Evolutionary conservation across 2,797 vertebrate genomes (phyloP).

Genomic region (Mastacembelus armatus): DNA sequence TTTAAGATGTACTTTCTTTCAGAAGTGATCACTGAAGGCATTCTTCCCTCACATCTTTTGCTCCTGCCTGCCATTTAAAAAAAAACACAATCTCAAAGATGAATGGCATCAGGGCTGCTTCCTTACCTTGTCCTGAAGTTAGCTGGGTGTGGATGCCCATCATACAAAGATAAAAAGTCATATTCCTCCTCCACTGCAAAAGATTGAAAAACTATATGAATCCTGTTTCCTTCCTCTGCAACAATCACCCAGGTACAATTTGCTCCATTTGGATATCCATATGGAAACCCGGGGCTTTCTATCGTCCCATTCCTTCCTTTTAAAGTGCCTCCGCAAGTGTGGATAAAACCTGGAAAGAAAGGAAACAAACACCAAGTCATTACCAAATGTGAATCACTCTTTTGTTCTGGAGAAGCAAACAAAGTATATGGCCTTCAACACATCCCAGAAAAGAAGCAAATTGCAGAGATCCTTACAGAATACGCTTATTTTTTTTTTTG

Average conservation of each 20-base stretch:
- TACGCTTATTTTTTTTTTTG: conserved; percentile 17
- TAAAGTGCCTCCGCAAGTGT: conserved; percentile 97
- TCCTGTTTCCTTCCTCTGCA: conserved; percentile 95
- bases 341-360: conserved; percentile 91
- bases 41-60: conserved; percentile 23
- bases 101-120: conserved; percentile 13
- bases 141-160: conserved; percentile 95
- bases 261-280: conserved; percentile 99
- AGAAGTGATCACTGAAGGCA: conserved; percentile 47
- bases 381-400: conserved; percentile 9
- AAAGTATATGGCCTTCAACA: neutral
- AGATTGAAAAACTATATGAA: conserved; percentile 99
- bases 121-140: conserved; percentile 97
- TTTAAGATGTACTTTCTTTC: conserved; percentile 59
- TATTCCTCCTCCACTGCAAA: conserved; percentile 99
- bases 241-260: conserved; percentile 99
- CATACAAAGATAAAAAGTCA: conserved; percentile 98
- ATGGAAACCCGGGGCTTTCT: conserved; percentile 98
- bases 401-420: neutral
- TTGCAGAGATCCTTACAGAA: conserved; percentile 2
- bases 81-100: conserved; percentile 53
- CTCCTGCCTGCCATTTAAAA: conserved; percentile 35
- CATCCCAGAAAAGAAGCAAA: neutral
- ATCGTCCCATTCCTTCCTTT: conserved; percentile 98
- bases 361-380: conserved; percentile 44